Percentiles rank a stretch among this genome's conserved stretches.
Evolutionary conservation across 2,888 invertebrate genomes (phyloP).

Genomic region (Tinea semifulvella): DNA sequence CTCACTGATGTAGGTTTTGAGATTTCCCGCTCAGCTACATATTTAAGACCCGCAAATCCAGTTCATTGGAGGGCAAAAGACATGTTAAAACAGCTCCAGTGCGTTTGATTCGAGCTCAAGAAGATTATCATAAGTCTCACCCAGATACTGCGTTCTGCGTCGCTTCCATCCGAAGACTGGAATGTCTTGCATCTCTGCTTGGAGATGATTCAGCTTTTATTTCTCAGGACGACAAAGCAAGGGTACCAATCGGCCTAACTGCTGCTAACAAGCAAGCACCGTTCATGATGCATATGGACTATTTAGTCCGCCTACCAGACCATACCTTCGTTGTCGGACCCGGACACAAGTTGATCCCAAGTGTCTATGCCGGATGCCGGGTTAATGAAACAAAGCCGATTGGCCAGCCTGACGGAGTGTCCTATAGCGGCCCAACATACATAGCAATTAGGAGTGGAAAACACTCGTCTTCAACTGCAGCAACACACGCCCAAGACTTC

Average conservation of each 20-base stretch:
- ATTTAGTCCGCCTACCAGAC: too few species aligned
- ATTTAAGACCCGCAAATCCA: slow-evolving; percentile 15
- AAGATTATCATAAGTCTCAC: slow-evolving; percentile 14
- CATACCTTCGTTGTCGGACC: too few species aligned
- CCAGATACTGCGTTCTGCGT: slow-evolving; percentile 14
- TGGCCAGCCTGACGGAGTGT: too few species aligned
- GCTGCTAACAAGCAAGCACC: slow-evolving; percentile 12
- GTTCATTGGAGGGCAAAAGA: slow-evolving; percentile 13
- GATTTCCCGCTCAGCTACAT: slow-evolving; percentile 16
- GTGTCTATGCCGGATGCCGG: too few species aligned
- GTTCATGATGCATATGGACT: slow-evolving; percentile 15
- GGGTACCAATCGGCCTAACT: slow-evolving; percentile 14
- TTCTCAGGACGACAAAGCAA: slow-evolving; percentile 15
- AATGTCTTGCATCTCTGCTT: slow-evolving; percentile 15
- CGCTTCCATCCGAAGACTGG: slow-evolving; percentile 14
- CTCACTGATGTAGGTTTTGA: slow-evolving; percentile 10
- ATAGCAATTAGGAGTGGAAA: too few species aligned
- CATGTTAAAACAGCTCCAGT: slow-evolving; percentile 15
- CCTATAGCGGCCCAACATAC: too few species aligned
- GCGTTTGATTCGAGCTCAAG: slow-evolving; percentile 11
- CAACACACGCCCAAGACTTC: too few species aligned
- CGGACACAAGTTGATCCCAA: too few species aligned
- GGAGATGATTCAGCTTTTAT: slow-evolving; percentile 13
- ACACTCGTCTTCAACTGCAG: too few species aligned
- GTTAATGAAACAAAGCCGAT: too few species aligned